These are phyloP conservation scores for Zaprionus inermis DNA, from an alignment of 1,140 invertebrate species.

Conservation along the genomic window DNA sequence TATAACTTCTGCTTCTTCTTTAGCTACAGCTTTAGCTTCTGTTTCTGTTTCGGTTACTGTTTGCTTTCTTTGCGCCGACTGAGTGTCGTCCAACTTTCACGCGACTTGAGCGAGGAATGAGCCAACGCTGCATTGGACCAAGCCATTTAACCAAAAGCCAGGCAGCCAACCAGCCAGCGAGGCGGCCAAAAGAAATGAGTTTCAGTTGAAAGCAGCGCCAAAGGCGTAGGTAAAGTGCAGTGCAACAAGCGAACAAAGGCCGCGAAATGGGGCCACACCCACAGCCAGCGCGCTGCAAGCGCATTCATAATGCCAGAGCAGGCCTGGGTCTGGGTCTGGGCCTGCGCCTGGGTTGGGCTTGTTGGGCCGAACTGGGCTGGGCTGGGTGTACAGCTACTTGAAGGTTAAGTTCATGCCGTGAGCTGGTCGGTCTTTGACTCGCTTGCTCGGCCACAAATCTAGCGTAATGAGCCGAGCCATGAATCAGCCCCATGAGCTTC, in stretches of 20 bases:
- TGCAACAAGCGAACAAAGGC: conserved; percentile 47
- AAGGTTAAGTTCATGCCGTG: conserved; percentile 70
- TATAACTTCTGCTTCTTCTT: conserved; percentile 22
- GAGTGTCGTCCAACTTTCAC: conserved; percentile 76
- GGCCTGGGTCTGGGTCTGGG: conserved; percentile 19
- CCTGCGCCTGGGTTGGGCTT: not conserved
- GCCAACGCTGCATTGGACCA: conserved; percentile 69
- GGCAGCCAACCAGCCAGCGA: conserved; percentile 36
- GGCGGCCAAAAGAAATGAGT: conserved; percentile 47
- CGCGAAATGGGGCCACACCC: conserved; percentile 47
- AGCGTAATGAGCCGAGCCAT: conserved; percentile 31
- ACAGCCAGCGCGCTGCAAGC: not conserved
- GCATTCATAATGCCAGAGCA: conserved; percentile 20
- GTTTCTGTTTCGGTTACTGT: conserved; percentile 32
- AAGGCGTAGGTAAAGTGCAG: conserved; percentile 38
- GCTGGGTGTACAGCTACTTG: conserved; percentile 33
- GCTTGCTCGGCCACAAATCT: conserved; percentile 22
- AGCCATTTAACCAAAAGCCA: conserved; percentile 77
- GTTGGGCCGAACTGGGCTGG: conserved; percentile 15
- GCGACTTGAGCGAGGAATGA: conserved; percentile 80
- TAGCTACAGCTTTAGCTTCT: conserved; percentile 40
- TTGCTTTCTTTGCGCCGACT: conserved; percentile 65
- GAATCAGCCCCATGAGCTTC: conserved; percentile 51
- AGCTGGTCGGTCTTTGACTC: conserved; percentile 61
- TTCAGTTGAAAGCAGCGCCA: conserved; percentile 40